Conservation (phyloP, 2,888 invertebrate genomes). For the Adelognathus sp. region DNA sequence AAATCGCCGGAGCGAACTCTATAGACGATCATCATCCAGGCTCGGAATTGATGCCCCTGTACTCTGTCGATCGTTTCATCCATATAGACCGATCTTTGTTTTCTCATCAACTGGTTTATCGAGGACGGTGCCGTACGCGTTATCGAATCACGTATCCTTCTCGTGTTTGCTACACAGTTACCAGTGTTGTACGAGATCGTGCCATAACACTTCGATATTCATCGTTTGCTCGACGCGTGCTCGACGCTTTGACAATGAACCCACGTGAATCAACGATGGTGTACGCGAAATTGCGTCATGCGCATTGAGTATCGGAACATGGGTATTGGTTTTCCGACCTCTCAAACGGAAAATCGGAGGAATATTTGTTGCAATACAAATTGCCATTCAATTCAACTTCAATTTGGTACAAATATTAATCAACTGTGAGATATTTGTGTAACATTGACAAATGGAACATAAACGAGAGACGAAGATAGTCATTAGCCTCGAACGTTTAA, state of each 20-base stretch:
- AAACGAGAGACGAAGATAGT: too few relatives aligned
- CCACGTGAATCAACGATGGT: not conserved
- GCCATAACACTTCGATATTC: conserved; percentile 1
- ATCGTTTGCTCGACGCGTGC: not conserved
- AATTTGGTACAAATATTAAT: too few relatives aligned
- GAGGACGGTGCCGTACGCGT: not conserved
- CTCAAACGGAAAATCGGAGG: not conserved
- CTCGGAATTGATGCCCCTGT: conserved; percentile 46
- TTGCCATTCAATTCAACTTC: not conserved
- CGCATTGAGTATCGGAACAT: not conserved
- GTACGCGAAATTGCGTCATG: not conserved
- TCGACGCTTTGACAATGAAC: not conserved
- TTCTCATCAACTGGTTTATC: conserved; percentile 9
- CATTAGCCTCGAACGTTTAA: too few relatives aligned
- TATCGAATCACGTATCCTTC: conserved; percentile 3
- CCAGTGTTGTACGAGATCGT: not conserved
- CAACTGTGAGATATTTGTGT: too few relatives aligned
- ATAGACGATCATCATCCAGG: not conserved
- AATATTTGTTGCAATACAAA: not conserved
- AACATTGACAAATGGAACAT: too few relatives aligned
- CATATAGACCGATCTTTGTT: conserved; percentile 10
- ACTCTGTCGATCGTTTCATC: conserved; percentile 15
- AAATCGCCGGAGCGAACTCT: conserved; percentile 30
- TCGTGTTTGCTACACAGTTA: conserved; percentile 2
- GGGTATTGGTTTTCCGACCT: not conserved